Evolutionary conservation across 2,113 vertebrate genomes (phyloP).

Genomic region (Lontra canadensis): DNA sequence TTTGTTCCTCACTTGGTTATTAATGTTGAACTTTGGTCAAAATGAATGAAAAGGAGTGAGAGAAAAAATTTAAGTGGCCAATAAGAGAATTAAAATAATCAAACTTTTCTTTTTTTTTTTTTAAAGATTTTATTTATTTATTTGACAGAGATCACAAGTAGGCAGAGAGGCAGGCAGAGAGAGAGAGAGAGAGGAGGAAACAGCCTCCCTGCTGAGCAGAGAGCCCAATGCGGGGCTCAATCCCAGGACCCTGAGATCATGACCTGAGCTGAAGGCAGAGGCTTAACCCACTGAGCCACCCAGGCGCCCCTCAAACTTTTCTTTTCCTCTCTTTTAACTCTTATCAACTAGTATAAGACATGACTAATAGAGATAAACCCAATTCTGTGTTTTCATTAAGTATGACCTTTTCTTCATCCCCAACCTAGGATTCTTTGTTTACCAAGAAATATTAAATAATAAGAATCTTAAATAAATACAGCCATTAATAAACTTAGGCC

Average conservation of each 20-base stretch:
- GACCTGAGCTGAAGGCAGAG: too few relatives aligned
- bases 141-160: too few relatives aligned
- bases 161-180: too few relatives aligned
- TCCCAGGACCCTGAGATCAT: too few relatives aligned
- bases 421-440: background rate
- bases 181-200: too few relatives aligned
- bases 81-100: constrained; percentile 35
- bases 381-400: constrained; percentile 11
- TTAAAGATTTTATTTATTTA: too few relatives aligned
- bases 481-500: background rate
- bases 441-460: constrained; percentile 10
- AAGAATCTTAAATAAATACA: constrained; percentile 2
- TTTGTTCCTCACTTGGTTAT: background rate
- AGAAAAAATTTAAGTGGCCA: background rate
- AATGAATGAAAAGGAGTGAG: constrained; percentile 18
- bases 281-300: too few relatives aligned
- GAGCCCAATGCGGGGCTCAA: too few relatives aligned
- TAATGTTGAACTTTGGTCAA: background rate
- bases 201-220: too few relatives aligned
- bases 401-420: background rate
- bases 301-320: background rate
- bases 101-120: background rate
- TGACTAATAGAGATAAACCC: background rate
- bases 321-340: background rate
- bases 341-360: background rate